Evolutionary conservation across 2,888 invertebrate species (phyloP).

Genomic region (Acleris holmiana): DNA sequence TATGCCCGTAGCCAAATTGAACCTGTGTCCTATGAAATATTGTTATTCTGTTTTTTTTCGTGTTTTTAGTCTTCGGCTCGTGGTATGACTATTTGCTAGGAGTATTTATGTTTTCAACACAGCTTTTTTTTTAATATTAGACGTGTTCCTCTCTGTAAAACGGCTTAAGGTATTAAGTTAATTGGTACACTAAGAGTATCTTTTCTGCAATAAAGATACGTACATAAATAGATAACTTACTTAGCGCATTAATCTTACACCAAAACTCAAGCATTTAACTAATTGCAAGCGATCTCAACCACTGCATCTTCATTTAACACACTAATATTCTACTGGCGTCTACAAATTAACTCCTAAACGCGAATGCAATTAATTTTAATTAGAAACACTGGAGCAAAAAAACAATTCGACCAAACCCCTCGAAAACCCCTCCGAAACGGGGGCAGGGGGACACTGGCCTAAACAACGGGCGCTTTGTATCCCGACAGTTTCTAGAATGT

Average conservation of each 20-base stretch:
- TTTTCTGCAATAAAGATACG: no score
- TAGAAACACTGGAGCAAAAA: slow-evolving; percentile 63
- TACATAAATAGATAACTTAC: background rate
- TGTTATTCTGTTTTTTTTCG: slow-evolving; percentile 17
- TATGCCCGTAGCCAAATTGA: slow-evolving; percentile 37
- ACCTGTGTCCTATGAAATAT: slow-evolving; percentile 28
- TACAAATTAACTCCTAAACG: slow-evolving; percentile 66
- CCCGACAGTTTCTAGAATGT: slow-evolving; percentile 37
- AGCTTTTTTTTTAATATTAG: no score
- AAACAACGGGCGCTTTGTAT: slow-evolving; percentile 37
- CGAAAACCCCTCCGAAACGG: slow-evolving; percentile 41
- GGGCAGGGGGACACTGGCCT: slow-evolving; percentile 32
- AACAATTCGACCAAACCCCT: slow-evolving; percentile 50
- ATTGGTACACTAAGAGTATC: no score
- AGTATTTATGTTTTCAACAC: no score
- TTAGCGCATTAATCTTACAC: background rate
- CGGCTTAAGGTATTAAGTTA: no score
- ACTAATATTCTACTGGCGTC: slow-evolving; percentile 45
- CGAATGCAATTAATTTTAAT: slow-evolving; percentile 74
- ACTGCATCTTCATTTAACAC: slow-evolving; percentile 59
- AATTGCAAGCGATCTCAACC: slow-evolving; percentile 49
- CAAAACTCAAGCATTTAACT: slow-evolving; percentile 10
- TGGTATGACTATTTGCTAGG: no score
- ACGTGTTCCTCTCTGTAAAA: no score
- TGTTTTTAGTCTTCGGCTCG: background rate